phyloP scores from a whole-genome alignment of 2,888 invertebrate genomes.

The Calliopum simillimum region DNA sequence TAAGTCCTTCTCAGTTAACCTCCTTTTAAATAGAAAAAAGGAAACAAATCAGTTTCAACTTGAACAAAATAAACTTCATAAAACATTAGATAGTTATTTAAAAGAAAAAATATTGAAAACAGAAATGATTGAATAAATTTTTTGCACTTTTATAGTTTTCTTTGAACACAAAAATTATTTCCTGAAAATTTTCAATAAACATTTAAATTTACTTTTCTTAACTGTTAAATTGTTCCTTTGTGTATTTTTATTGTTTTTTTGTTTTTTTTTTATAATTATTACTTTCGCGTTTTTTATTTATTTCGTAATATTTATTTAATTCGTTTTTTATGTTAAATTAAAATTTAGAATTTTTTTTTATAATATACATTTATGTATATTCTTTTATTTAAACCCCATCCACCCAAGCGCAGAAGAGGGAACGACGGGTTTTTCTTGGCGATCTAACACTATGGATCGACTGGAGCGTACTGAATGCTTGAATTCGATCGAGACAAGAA shows the following conservation, averaged over 20 bases:
- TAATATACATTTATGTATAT: slow-evolving; percentile 18
- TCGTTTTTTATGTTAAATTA: slow-evolving; percentile 29
- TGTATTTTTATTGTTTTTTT: too few relatives aligned
- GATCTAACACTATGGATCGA: slow-evolving; percentile 66
- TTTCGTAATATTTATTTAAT: slow-evolving; percentile 4
- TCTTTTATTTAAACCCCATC: slow-evolving; percentile 50
- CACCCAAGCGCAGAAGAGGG: slow-evolving; percentile 52
- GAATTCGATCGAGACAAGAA: slow-evolving; percentile 52
- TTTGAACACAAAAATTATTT: slow-evolving; percentile 2
- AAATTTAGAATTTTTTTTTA: slow-evolving; percentile 31
- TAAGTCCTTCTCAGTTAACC: slow-evolving; percentile 45
- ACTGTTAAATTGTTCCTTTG: too few relatives aligned
- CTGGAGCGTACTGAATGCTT: slow-evolving; percentile 65
- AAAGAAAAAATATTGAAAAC: too few relatives aligned
- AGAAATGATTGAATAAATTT: too few relatives aligned
- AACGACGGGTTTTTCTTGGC: slow-evolving; percentile 47
- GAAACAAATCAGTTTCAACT: slow-evolving; percentile 11
- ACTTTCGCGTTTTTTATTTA: neutral
- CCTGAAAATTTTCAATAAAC: too few relatives aligned
- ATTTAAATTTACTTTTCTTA: too few relatives aligned
- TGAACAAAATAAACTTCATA: slow-evolving; percentile 4
- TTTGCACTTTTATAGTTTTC: slow-evolving; percentile 1
- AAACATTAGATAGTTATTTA: too few relatives aligned
- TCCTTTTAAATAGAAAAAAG: slow-evolving; percentile 43
- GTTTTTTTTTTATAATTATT: neutral